These are phyloP conservation scores for Mormyrus lacerda DNA, from an alignment of 2,113 vertebrate genomes.

Conservation along the genomic window DNA sequence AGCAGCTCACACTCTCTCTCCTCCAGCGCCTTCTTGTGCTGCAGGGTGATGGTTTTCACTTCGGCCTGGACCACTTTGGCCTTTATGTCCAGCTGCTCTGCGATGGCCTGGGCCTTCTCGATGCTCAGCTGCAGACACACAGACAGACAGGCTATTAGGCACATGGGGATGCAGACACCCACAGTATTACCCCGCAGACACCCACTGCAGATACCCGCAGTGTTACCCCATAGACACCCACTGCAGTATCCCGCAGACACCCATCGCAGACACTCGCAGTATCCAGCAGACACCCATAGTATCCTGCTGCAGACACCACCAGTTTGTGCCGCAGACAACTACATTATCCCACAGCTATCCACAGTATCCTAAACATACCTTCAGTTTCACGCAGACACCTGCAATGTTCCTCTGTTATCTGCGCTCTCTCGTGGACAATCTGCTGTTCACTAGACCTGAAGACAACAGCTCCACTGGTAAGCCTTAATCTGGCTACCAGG, in stretches of 20 bases:
- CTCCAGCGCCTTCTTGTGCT: slow-evolving; percentile 90
- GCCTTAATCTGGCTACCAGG: background rate
- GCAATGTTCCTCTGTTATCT: background rate
- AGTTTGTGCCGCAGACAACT: too few relatives aligned
- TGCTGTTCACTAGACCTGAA: background rate
- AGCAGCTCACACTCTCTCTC: slow-evolving; percentile 93
- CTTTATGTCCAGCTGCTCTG: slow-evolving; percentile 95
- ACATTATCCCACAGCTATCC: background rate
- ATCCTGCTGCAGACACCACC: too few relatives aligned
- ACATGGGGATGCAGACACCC: background rate
- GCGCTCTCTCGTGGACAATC: background rate
- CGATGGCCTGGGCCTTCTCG: slow-evolving; percentile 90
- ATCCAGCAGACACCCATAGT: too few relatives aligned
- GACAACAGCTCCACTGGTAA: background rate
- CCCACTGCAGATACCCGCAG: background rate
- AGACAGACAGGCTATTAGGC: background rate
- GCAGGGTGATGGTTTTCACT: slow-evolving; percentile 85
- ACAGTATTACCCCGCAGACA: background rate
- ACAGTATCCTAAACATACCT: too few relatives aligned
- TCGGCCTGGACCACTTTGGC: slow-evolving; percentile 92
- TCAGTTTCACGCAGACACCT: background rate
- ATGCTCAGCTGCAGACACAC: slow-evolving; percentile 75
- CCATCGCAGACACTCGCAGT: too few relatives aligned
- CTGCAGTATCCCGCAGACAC: too few relatives aligned
- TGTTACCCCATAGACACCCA: too few relatives aligned